Percentiles rank a stretch among this genome's conserved stretches.
Evolutionary conservation across 2,797 vertebrate genomes (phyloP).

Genomic region (Sciurus vulgaris): DNA sequence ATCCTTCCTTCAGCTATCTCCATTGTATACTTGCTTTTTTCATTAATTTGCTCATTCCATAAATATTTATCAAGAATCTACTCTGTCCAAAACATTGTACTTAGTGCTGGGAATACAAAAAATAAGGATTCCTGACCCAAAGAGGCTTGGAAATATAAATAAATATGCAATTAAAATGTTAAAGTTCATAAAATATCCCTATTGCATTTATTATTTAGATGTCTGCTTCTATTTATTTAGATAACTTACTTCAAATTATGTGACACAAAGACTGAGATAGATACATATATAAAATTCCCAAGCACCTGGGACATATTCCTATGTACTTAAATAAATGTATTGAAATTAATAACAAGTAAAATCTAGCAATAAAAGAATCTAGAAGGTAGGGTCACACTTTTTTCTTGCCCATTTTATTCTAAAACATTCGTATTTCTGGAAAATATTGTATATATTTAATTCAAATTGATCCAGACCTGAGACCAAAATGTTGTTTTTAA

Average conservation of each 20-base stretch:
- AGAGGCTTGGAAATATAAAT: background rate
- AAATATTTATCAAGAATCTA: constrained; percentile 49
- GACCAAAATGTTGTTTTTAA: background rate
- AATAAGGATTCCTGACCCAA: background rate
- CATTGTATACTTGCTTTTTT: background rate
- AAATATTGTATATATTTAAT: background rate
- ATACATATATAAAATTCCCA: background rate
- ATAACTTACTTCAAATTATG: constrained; percentile 51
- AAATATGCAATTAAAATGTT: constrained; percentile 38
- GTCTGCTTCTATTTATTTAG: constrained; percentile 60
- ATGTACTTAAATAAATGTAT: constrained; percentile 13
- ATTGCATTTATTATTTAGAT: constrained; percentile 45
- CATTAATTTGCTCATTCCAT: constrained; percentile 25
- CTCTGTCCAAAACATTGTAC: constrained; percentile 1
- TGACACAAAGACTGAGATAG: background rate
- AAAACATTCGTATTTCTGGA: background rate
- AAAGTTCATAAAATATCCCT: background rate
- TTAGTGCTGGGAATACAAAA: constrained; percentile 48
- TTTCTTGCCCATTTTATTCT: constrained; percentile 39
- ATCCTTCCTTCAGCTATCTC: background rate
- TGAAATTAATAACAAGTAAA: constrained; percentile 20
- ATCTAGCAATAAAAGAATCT: background rate
- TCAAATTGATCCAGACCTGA: background rate
- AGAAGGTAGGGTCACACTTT: background rate
- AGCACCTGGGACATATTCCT: background rate